A percentile compares a stretch with the other conserved stretches of the same genome.
Conservation (phyloP, 2,888 invertebrate genomes). For the Ophion slaviceki region DNA sequence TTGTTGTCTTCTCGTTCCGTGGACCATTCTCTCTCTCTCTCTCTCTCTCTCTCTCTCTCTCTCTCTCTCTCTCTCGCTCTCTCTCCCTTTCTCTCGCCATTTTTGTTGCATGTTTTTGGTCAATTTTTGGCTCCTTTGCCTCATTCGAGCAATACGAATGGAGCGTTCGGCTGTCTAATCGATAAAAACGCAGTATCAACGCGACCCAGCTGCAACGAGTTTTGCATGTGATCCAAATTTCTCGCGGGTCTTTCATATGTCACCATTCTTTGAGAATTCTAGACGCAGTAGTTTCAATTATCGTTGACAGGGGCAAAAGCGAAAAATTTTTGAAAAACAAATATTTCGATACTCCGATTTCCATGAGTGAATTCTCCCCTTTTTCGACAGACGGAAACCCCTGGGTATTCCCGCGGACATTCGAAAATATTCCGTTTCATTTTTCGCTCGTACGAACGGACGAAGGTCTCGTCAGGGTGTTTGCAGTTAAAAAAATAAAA, state of each 20-base stretch:
- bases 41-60: no score
- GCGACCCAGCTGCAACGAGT: neutral
- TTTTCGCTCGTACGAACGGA: neutral
- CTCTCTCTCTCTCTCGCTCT: no score
- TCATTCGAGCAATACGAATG: slow-evolving; percentile 2
- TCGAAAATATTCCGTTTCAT: neutral
- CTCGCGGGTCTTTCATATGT: neutral
- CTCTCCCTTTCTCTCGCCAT: neutral
- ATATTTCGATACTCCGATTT: neutral
- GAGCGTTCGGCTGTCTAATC: slow-evolving; percentile 5
- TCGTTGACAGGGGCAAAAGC: neutral
- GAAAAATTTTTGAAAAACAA: neutral
- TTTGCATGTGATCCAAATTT: neutral
- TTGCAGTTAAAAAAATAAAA: neutral
- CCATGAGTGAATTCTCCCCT: neutral
- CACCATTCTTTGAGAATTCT: neutral
- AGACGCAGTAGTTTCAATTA: slow-evolving; percentile 2
- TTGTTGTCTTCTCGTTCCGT: slow-evolving; percentile 29
- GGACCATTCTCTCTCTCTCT: neutral
- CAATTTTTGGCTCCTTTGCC: slow-evolving; percentile 26
- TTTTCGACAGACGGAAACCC: neutral
- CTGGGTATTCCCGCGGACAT: neutral
- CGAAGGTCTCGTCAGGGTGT: neutral
- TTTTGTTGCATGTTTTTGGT: slow-evolving; percentile 25
- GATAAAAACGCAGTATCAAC: slow-evolving; percentile 22